Evolutionary conservation across 1,140 invertebrate species (phyloP).

Genomic region (Heliothis subflexa): DNA sequence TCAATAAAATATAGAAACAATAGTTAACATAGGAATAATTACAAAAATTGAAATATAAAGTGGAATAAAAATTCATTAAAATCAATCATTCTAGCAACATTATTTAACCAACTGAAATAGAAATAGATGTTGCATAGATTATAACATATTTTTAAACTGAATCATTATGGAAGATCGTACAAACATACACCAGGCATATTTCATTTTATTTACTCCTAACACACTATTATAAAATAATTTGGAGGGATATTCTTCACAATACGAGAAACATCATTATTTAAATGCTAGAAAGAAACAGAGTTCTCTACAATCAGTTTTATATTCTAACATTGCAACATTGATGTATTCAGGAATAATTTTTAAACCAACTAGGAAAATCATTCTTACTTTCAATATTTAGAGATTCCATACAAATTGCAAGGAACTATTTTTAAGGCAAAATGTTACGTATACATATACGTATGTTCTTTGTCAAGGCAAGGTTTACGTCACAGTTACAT

Average conservation of each 20-base stretch:
- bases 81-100: slow-evolving; percentile 12
- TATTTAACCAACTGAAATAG: background rate
- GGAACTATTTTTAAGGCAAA: slow-evolving; percentile 1
- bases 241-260: slow-evolving; percentile 5
- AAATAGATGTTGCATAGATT: background rate
- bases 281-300: too few relatives aligned
- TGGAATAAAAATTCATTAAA: slow-evolving; percentile 15
- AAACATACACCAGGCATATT: background rate
- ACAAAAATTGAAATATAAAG: slow-evolving; percentile 4
- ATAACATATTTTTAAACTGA: background rate
- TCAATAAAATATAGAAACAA: slow-evolving; percentile 17
- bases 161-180: too few relatives aligned
- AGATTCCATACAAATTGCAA: slow-evolving; percentile 14
- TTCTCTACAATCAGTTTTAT: too few relatives aligned
- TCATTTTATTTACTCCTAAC: background rate
- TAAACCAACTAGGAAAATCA: background rate
- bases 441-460: background rate
- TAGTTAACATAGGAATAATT: background rate
- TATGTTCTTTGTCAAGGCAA: background rate
- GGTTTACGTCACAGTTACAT: background rate
- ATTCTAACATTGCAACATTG: too few relatives aligned
- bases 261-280: background rate
- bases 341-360: background rate
- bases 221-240: slow-evolving; percentile 3
- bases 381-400: background rate